Conservation (phyloP, 2,888 invertebrate species). For the Nephrotoma flavescens region DNA sequence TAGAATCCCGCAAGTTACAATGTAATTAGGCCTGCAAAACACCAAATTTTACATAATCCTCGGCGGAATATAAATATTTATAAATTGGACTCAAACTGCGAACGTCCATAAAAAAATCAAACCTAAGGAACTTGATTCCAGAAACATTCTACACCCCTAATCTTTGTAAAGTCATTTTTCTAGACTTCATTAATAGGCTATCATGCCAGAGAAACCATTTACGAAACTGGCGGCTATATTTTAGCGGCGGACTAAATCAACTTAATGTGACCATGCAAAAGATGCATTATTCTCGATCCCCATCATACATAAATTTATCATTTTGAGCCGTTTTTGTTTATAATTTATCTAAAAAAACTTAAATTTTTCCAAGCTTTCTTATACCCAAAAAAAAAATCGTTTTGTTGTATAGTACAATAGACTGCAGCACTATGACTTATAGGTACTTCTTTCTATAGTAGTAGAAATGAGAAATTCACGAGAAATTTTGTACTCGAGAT, state of each 20-base stretch:
- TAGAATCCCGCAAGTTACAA: conserved; percentile 91
- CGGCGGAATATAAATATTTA: conserved; percentile 89
- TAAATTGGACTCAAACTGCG: conserved; percentile 96
- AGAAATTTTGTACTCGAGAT: not conserved
- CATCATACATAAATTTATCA: not conserved
- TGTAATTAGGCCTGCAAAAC: too few relatives aligned
- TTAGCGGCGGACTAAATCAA: conserved; percentile 91
- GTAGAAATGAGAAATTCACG: too few relatives aligned
- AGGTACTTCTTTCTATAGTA: too few relatives aligned
- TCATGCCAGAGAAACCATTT: conserved; percentile 95
- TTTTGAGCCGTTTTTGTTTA: not conserved
- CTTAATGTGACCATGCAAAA: conserved; percentile 55
- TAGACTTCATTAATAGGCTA: conserved; percentile 78
- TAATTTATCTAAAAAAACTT: not conserved
- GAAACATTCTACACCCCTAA: conserved; percentile 95
- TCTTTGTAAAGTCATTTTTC: conserved; percentile 90
- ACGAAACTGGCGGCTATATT: conserved; percentile 96
- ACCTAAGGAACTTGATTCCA: conserved; percentile 92
- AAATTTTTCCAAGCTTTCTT: not conserved
- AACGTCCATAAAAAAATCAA: conserved; percentile 82
- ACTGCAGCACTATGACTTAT: too few relatives aligned
- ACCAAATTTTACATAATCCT: conserved; percentile 94
- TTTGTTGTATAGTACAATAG: too few relatives aligned
- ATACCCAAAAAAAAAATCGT: too few relatives aligned
- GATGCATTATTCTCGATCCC: too few relatives aligned